phyloP scores from a whole-genome alignment of 2,113 vertebrate genomes.

The Colossoma macropomum region DNA sequence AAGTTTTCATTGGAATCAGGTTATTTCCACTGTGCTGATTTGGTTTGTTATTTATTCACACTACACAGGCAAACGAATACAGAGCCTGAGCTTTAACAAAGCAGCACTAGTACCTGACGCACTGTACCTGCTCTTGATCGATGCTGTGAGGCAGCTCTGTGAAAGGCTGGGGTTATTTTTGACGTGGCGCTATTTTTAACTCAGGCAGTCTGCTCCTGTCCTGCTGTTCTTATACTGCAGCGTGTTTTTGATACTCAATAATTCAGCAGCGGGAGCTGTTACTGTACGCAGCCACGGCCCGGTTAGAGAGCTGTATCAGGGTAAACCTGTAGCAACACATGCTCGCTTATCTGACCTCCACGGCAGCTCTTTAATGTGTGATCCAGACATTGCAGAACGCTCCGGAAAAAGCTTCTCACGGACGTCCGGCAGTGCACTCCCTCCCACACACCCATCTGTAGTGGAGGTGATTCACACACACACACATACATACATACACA shows the following conservation, averaged over 20 bases:
- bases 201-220: conserved; percentile 33
- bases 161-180: conserved; percentile 39
- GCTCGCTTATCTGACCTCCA: conserved; percentile 44
- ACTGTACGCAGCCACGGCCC: not conserved
- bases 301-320: conserved; percentile 16
- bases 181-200: conserved; percentile 44
- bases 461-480: conserved; percentile 56
- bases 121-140: conserved; percentile 30
- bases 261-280: conserved; percentile 46
- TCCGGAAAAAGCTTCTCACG: conserved; percentile 49
- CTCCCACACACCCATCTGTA: conserved; percentile 72
- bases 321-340: conserved; percentile 13
- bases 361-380: conserved; percentile 46
- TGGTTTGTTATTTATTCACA: not conserved
- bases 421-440: conserved; percentile 65
- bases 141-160: conserved; percentile 25
- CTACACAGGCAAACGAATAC: not conserved
- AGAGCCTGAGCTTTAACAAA: not conserved
- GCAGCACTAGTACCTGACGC: not conserved
- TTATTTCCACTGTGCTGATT: not conserved
- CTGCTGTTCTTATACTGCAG: conserved; percentile 37
- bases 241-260: conserved; percentile 52
- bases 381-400: conserved; percentile 40
- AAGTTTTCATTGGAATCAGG: not conserved
- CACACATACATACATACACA: not conserved